A percentile compares a stretch with the other conserved stretches of the same genome.
Evolutionary conservation across 2,113 vertebrate genomes (phyloP).

Genomic region (Vidua macroura): DNA sequence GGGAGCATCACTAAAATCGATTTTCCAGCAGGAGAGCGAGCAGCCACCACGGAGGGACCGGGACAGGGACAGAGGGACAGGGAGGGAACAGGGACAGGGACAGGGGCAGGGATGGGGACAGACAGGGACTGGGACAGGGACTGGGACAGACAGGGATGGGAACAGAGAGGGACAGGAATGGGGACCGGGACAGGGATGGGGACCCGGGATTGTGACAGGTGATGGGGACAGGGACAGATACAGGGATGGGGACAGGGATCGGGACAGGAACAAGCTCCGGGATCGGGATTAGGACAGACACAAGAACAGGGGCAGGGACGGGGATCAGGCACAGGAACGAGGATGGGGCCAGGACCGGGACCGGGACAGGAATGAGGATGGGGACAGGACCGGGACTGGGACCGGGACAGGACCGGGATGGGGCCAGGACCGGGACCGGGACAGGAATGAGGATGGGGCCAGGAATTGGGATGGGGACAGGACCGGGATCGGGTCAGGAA

Average conservation of each 20-base stretch:
- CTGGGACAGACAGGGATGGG: accelerated
- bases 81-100: neutral
- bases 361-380: neutral
- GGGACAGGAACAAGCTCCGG: neutral
- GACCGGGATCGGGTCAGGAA: no score
- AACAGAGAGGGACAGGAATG: no score
- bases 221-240: neutral
- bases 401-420: no score
- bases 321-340: no score
- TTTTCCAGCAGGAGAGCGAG: neutral
- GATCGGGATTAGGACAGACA: neutral
- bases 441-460: no score
- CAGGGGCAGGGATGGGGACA: neutral
- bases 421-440: no score
- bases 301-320: no score
- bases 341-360: neutral
- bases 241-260: accelerated
- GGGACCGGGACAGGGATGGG: neutral
- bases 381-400: no score
- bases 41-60: neutral
- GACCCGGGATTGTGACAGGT: no score
- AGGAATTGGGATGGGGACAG: no score
- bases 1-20: accelerated
- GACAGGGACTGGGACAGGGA: accelerated
- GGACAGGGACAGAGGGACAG: neutral